phyloP scores from a whole-genome alignment of 2,888 invertebrate genomes.

The Azorinus chamasolen region DNA sequence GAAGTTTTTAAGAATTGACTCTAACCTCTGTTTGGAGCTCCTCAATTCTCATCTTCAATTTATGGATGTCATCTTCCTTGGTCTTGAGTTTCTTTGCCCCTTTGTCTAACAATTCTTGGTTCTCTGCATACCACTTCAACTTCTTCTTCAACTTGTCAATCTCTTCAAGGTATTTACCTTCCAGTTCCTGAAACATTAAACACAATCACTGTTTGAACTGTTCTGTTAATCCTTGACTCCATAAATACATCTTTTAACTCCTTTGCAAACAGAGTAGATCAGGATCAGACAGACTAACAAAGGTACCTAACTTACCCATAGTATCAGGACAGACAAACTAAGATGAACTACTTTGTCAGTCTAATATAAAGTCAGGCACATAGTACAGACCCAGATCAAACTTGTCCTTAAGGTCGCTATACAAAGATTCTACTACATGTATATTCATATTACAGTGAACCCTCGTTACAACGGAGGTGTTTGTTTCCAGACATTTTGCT shows the following conservation, averaged over 20 bases:
- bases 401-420: too few relatives aligned
- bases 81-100: conserved; percentile 74
- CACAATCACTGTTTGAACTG: too few relatives aligned
- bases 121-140: conserved; percentile 85
- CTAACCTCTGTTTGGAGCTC: conserved; percentile 81
- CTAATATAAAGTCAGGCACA: too few relatives aligned
- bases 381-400: too few relatives aligned
- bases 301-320: too few relatives aligned
- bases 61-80: conserved; percentile 81
- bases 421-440: too few relatives aligned
- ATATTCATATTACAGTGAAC: too few relatives aligned
- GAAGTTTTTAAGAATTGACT: not conserved
- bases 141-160: conserved; percentile 78
- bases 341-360: too few relatives aligned
- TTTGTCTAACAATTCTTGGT: conserved; percentile 84
- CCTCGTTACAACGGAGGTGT: too few relatives aligned
- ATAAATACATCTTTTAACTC: not conserved
- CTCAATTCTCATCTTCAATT: conserved; percentile 79
- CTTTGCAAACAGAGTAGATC: not conserved
- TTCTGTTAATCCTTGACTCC: too few relatives aligned
- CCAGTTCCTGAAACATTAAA: conserved; percentile 75
- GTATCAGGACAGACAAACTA: too few relatives aligned
- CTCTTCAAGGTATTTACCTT: conserved; percentile 74
- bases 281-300: not conserved
- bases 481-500: too few relatives aligned